Evolutionary conservation across 2,797 vertebrate genomes (phyloP), one percentile per base, ranked within the genome.

Genomic region (Xyrichtys novacula): DNA sequence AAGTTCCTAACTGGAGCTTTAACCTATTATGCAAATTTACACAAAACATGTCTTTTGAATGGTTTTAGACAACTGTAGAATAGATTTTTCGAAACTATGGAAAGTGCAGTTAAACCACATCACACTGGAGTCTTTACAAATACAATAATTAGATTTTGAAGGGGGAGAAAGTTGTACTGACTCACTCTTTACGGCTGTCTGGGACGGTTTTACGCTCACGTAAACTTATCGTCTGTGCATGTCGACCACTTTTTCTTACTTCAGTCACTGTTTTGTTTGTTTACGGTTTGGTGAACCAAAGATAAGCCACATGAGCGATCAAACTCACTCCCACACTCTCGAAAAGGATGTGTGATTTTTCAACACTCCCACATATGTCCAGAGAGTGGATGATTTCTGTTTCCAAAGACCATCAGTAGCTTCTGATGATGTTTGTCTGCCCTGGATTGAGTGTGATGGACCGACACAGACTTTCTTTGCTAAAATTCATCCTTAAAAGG

Each of bases 281-380:
- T 81, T 70, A 78, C 67, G 69, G 65, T 59, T 12, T 28, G 69
- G 48, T 2, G 6, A 64, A 74, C 60, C 68, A 69, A 7, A 82
- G 48, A 38, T 7, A 68, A 67, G 29, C 56, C 74, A 80, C 78
- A 85, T 61, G 62, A 80, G 47, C 32, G 11, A 44, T 46, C 55
- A 25, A 8, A 44, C 59, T 60, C 6, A 32, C 57, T 69, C 67
- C 80, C 55, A 76, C 60, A 58, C 23, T 29, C 65, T 14, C 26
- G 19, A 59, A 69, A 64, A 55, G 69, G 72, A 80, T 74, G 74
- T 83, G 72, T 76, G 68, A 75, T 23, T 22, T 76, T 55, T 71
- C 62, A 52, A 6, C 68, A 47, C 79, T 31, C 80, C 71, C 71
- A 75, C 80, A 38, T 16, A 5, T 23, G 28, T 58, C 20, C 6